These are phyloP conservation scores for Iphiclides podalirius DNA, from an alignment of 2,888 invertebrate genomes.

Conservation along the genomic window DNA sequence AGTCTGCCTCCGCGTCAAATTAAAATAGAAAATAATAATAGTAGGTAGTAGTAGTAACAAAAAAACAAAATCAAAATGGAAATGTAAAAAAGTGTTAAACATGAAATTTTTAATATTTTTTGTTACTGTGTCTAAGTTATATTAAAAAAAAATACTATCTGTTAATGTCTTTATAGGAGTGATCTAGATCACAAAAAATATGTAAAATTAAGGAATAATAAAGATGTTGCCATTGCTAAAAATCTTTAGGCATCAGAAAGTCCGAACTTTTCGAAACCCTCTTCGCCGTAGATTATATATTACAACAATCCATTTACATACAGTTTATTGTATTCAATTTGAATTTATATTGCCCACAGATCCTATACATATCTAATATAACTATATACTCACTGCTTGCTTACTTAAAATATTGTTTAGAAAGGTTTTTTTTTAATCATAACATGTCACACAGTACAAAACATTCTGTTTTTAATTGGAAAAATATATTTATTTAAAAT, in stretches of 20 bases:
- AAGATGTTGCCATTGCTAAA: slow-evolving; percentile 57
- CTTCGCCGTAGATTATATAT: slow-evolving; percentile 5
- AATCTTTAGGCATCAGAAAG: too few relatives aligned
- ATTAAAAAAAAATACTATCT: slow-evolving; percentile 66
- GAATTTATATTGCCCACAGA: too few relatives aligned
- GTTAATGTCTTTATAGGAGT: slow-evolving; percentile 79
- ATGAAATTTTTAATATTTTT: slow-evolving; percentile 31
- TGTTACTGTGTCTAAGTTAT: slow-evolving; percentile 65
- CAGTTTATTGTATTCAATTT: neutral
- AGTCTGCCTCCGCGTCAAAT: slow-evolving; percentile 31
- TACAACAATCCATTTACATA: neutral
- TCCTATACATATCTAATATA: too few relatives aligned
- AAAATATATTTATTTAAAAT: too few relatives aligned
- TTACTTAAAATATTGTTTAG: too few relatives aligned
- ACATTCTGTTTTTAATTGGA: too few relatives aligned
- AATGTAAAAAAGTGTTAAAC: slow-evolving; percentile 59
- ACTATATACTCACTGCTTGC: too few relatives aligned
- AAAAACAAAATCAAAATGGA: slow-evolving; percentile 50
- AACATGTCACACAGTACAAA: too few relatives aligned
- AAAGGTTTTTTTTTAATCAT: too few relatives aligned
- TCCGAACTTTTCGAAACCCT: too few relatives aligned
- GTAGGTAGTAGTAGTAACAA: slow-evolving; percentile 10
- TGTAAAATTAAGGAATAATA: slow-evolving; percentile 71
- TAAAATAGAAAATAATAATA: slow-evolving; percentile 41
- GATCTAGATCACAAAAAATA: slow-evolving; percentile 71